phyloP scores from a whole-genome alignment of 2,797 vertebrate species.

The Centroberyx gerrardi region DNA sequence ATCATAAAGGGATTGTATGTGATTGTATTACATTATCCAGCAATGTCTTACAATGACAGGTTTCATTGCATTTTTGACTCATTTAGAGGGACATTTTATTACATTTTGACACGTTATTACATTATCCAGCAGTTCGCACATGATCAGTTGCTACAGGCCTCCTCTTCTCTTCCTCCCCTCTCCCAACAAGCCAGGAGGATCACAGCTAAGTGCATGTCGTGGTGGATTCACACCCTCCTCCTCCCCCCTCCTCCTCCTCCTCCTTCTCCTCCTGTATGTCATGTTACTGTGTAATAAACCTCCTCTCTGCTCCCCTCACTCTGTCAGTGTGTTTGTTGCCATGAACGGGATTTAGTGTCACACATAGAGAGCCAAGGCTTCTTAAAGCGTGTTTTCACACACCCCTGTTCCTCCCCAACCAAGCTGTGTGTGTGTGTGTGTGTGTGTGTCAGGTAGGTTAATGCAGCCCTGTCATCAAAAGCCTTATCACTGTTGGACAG shows the following conservation, averaged over 20 bases:
- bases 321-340: slow-evolving; percentile 78
- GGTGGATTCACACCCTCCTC: slow-evolving; percentile 40
- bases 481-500: slow-evolving; percentile 85
- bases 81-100: too few species aligned
- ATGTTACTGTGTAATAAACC: slow-evolving; percentile 70
- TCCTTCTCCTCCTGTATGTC: slow-evolving; percentile 62
- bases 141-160: neutral
- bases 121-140: neutral
- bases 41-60: neutral
- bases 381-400: slow-evolving; percentile 81
- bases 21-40: neutral
- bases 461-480: slow-evolving; percentile 76
- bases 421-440: slow-evolving; percentile 26
- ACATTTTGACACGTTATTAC: too few species aligned
- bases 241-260: slow-evolving; percentile 41
- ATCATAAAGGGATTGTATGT: too few species aligned
- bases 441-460: slow-evolving; percentile 76
- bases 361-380: slow-evolving; percentile 68
- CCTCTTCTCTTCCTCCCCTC: slow-evolving; percentile 29
- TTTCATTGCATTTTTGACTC: neutral
- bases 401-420: slow-evolving; percentile 72
- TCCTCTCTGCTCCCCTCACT: slow-evolving; percentile 55
- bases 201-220: slow-evolving; percentile 60
- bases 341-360: slow-evolving; percentile 86
- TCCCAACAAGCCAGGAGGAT: slow-evolving; percentile 22